Evolutionary conservation across 2,797 vertebrate genomes (phyloP), one percentile per base, ranked within the genome.

Genomic region (Epinephelus coioides): DNA sequence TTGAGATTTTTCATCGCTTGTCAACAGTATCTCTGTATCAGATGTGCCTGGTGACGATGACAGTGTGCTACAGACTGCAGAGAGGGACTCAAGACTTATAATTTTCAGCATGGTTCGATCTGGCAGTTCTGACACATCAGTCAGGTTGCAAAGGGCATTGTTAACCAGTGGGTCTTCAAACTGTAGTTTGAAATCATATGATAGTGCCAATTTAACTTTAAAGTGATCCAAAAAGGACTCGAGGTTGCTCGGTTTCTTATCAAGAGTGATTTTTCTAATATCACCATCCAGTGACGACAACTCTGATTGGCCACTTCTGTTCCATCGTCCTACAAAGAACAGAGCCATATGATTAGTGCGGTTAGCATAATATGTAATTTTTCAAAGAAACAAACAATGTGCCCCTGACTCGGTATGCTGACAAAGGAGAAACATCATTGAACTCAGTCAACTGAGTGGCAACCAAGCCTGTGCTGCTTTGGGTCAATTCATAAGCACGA

Each of bases 351-450:
- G 10, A 3, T 15, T 21, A 69, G 19, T 40, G 34, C 14, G 8
- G 66, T 6, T 19, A 56, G 23, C 53, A 55, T 0, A 57, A 25
- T n/a, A 69, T 40, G 9, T 51, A 50, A 38, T 13, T 19, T 34
- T 61, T 72, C 46, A 72, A 25, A 61, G 69, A 46, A 46, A 63
- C 61, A 60, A 57, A 46, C 53, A 61, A 61, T 19, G 2, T 53
- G 11, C 19, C 69, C 23, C 57, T 13, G 6, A 62, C 59, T 44
- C 50, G 2, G 38, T 51, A 73, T n/a, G 38, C 21, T n/a, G 59
- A 73, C 10, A 63, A 44, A 19, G 70, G 70, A 10, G 53, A 38
- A n/a, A 63, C 34, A 44, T 73, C 34, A 54, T 73, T 71, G 12
- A 71, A 21, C 9, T 71, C 69, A 6, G 23, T 13, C 18, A 59